Percentiles rank a stretch among this genome's conserved stretches.
These are phyloP conservation scores for Columba livia DNA, from an alignment of 2,113 vertebrate genomes.

Conservation along the genomic window DNA sequence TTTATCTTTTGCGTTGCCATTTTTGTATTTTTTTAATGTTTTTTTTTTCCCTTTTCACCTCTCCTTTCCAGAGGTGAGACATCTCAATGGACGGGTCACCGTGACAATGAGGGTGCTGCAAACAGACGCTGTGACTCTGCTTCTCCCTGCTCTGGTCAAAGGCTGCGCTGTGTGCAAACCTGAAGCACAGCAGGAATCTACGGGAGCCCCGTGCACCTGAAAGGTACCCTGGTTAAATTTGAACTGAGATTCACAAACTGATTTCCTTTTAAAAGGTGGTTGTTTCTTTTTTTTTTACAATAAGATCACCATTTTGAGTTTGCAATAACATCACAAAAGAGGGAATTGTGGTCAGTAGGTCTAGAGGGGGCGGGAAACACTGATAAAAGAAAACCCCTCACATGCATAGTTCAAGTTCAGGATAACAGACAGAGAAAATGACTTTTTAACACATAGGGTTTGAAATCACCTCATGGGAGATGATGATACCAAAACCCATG, in stretches of 20 bases:
- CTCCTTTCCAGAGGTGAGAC: not conserved
- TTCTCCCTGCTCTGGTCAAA: not conserved
- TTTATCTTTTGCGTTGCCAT: not conserved
- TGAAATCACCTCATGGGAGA: not conserved
- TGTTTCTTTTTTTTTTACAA: not conserved
- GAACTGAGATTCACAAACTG: not conserved
- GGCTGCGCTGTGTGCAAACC: not conserved
- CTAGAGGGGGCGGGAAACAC: accelerated
- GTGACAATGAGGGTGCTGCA: not conserved
- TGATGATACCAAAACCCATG: not conserved
- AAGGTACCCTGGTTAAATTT: not conserved
- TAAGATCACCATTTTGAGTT: not conserved
- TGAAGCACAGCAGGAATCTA: not conserved
- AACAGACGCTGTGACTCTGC: not conserved
- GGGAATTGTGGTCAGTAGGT: not conserved
- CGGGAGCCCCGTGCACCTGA: not conserved
- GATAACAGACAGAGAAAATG: not conserved
- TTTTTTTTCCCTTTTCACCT: not conserved
- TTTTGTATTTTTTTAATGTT: not conserved
- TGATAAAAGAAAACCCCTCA: not conserved
- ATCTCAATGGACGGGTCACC: not conserved
- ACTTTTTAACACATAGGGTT: not conserved
- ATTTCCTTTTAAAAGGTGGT: not conserved
- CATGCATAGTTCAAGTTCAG: not conserved
- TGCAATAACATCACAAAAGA: not conserved